Base-by-base conservation (phyloP, 2,888 invertebrate genomes). In the Zhengitettix transpicula region DNA sequence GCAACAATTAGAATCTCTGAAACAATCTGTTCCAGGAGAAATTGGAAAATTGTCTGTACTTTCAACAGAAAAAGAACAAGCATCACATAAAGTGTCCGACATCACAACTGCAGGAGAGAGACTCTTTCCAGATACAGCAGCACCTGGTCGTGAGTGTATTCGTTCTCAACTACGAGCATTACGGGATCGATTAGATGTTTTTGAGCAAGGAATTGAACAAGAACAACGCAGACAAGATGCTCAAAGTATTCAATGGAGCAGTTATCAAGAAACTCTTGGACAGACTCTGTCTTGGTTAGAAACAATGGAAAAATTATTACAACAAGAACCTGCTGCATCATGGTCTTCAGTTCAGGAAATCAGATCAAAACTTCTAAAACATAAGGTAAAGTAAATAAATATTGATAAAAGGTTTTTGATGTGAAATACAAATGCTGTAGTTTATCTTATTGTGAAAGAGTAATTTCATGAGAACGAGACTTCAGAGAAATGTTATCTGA, bases 41-140 rank as follows among this genome's bases (percentile, higher is more conserved):
- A 8, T 77, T 61, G 60, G 60, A 59, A 7, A 65, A 28, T 63
- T 70, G 0, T 66, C 74, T 68, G 69, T 72, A 53, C 67, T 77
- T 28, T 66, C 71, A 9, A 78, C 87, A 11, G 94, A 94, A 69
- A 82, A 84, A 65, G 92, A 94, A 66, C 87, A 89, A 69, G 91
- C 90, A 1, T 86, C 89, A 67, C 84, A 85, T 67, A 83, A 88
- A 66, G 77, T 96, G 42, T 80, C 82, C 58, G 81, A 83, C 51
- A 73, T 93, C 16, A 84, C 86, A 14, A 78, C 84, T 5, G 80
- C 87, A 0, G 92, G 92, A 3, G 96, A 97, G 69, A 85, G 87
- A 71, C 81, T 96, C n/a, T 80, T 93, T 63, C 90, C 94, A 0
- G 92, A 93, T 72, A 97, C 95, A 2, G 89, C 94, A 11, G 87